A percentile compares a stretch with the other conserved stretches of the same genome.
These are phyloP conservation scores for Margaritifera margaritifera DNA, from an alignment of 2,888 invertebrate genomes.

Conservation along the genomic window DNA sequence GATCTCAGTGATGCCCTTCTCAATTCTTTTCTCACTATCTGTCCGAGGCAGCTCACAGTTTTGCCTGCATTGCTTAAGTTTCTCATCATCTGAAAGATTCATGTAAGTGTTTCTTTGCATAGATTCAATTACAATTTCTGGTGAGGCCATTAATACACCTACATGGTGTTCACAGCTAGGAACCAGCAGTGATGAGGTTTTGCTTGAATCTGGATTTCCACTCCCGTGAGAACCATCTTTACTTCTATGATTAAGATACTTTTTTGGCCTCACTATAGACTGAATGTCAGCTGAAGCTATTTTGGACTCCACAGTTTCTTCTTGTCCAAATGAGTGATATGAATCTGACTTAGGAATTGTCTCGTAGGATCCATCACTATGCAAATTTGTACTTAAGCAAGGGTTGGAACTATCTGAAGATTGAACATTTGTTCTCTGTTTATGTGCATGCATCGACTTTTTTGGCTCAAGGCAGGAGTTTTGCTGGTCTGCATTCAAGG, in stretches of 20 bases:
- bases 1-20: conserved; percentile 33
- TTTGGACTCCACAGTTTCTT: conserved; percentile 48
- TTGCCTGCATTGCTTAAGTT: conserved; percentile 27
- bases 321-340: conserved; percentile 22
- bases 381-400: conserved; percentile 53
- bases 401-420: conserved; percentile 59
- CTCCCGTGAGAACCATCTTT: conserved; percentile 15
- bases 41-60: conserved; percentile 34
- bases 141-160: conserved; percentile 21
- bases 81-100: conserved; percentile 42
- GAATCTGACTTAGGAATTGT: conserved; percentile 19
- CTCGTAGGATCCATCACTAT: conserved; percentile 42
- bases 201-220: too few species aligned
- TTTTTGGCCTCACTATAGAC: conserved; percentile 51
- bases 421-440: conserved; percentile 11
- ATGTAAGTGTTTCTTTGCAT: conserved; percentile 44
- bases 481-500: too few species aligned
- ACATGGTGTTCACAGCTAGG: conserved; percentile 8
- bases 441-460: too few species aligned
- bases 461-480: too few species aligned
- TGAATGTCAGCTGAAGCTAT: conserved; percentile 51
- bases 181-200: too few species aligned
- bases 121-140: conserved; percentile 48
- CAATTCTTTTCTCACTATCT: conserved; percentile 37
- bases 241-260: conserved; percentile 24